Conservation (phyloP, 2,113 vertebrate species). For the Aleadryas rufinucha region DNA sequence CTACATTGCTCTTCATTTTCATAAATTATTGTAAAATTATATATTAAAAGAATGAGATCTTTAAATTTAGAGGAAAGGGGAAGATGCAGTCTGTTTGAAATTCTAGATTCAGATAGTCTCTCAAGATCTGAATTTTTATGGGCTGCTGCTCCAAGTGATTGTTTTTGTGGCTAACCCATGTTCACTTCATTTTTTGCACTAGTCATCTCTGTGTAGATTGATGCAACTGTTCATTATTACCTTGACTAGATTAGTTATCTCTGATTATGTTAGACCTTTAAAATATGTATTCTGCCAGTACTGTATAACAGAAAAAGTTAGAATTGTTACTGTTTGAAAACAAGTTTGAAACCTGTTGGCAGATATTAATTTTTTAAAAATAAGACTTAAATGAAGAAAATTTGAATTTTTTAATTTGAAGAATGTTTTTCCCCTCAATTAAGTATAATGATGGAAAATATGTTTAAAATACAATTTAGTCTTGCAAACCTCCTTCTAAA, state of each 20-base stretch:
- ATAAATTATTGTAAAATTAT: constrained; percentile 49
- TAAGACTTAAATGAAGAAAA: neutral
- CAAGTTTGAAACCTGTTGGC: neutral
- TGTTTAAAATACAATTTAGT: neutral
- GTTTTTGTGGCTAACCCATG: neutral
- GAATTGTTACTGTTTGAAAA: neutral
- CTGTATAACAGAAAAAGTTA: neutral
- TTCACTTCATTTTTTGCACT: neutral
- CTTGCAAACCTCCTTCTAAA: neutral
- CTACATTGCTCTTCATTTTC: constrained; percentile 28
- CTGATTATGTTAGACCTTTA: neutral
- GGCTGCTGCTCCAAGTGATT: neutral
- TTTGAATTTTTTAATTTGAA: neutral
- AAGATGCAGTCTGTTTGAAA: neutral
- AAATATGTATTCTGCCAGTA: neutral
- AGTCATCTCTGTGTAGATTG: neutral
- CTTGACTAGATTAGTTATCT: constrained; percentile 26
- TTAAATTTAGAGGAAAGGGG: constrained; percentile 6
- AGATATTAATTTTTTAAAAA: neutral
- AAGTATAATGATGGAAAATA: neutral
- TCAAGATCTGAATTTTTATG: neutral
- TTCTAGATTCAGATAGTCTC: neutral
- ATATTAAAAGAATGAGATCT: constrained; percentile 17
- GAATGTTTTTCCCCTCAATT: neutral
- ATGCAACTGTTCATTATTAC: constrained; percentile 18